phyloP scores from a whole-genome alignment of 1,140 invertebrate species.

The Apis mellifera region Amel_HAv3.1 CM009941.2:15426001-15426500 shows the following conservation, averaged over 20 bases:
- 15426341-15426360: constrained; percentile 86
- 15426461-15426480: not conserved
- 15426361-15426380: constrained; percentile 85
- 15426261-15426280: constrained; percentile 92
- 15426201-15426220: constrained; percentile 85
- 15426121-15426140: constrained; percentile 85
- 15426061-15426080: constrained; percentile 78
- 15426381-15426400: constrained; percentile 61
- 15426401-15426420: constrained; percentile 34
- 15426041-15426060: constrained; percentile 30
- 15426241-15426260: constrained; percentile 86
- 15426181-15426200: constrained; percentile 82
- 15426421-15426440: not conserved
- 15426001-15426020: constrained; percentile 30
- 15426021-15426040: not conserved
- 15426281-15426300: constrained; percentile 89
- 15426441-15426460: constrained; percentile 76
- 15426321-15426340: constrained; percentile 71
- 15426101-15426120: constrained; percentile 88
- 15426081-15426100: constrained; percentile 86
- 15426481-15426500: constrained; percentile 92
- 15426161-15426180: constrained; percentile 80
- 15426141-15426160: constrained; percentile 82
- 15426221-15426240: constrained; percentile 80
- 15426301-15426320: constrained; percentile 88